Evolutionary conservation across 2,797 vertebrate genomes (phyloP), one percentile per base, ranked within the genome.

Genomic region (Miichthys miiuy): DNA sequence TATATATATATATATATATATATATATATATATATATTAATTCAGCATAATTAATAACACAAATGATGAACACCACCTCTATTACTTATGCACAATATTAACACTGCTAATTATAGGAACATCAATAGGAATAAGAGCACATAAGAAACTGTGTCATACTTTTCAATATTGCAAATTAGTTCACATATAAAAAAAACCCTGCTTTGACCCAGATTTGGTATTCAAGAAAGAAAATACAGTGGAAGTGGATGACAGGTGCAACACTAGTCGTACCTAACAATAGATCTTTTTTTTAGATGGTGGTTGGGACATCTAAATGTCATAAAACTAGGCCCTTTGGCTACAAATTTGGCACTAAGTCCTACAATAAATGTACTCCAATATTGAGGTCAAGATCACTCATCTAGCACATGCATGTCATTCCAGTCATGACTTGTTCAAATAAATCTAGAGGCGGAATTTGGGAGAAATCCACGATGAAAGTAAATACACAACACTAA

Each of bases 401-500:
- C 8, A 52, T 18, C 17, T 6, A 20, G 46, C 47, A 77, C 74
- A 65, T 41, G 10, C 16, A 57, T 18, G 42, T 38, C 51, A 67
- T 57, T 41, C 5, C 16, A 70, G 30, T 42, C 21, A 47, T 51
- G 16, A 52, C 21, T 69, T 75, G 10, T 46, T 67, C 30, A 79
- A 88, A 79, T 46, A 55, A 72, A 69, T 48, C 6, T 27, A 4
- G 13, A 55, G 21, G 44, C 47, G 55, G 68, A 42, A 69, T 52
- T 30, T 38, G 0, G 1, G 34, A 17, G 11, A 68, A 81, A 86
- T 57, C 27, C 12, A 65, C 6, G 14, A 55, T 72, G 13, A 77
- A 67, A 54, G 23, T 14, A 65, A 77, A 81, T 34, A 70, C 16
- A 63, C 73, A 82, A 62, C 47, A 73, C 25, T 67, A 55, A 54